A percentile compares a stretch with the other conserved stretches of the same genome.
phyloP scores from a whole-genome alignment of 1,140 invertebrate species.

The Araneus ventricosus region DNA sequence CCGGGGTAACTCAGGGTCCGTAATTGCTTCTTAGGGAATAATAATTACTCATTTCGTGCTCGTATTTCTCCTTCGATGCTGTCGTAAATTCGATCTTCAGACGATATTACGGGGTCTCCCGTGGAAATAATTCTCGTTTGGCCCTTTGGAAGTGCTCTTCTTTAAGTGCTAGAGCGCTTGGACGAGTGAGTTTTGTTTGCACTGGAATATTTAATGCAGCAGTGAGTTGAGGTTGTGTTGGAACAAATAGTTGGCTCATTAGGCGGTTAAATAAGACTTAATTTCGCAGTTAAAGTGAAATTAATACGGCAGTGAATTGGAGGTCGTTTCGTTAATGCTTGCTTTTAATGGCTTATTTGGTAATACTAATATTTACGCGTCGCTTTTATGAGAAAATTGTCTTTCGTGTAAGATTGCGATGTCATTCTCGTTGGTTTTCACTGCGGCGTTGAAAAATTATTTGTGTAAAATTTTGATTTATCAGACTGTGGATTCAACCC shows the following conservation, averaged over 20 bases:
- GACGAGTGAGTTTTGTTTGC: not conserved
- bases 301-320: not conserved
- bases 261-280: not conserved
- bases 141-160: not conserved
- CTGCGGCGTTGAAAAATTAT: no score
- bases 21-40: slow-evolving; percentile 26
- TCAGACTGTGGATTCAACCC: no score
- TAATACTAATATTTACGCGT: no score
- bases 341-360: not conserved
- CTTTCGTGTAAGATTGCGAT: no score
- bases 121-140: not conserved
- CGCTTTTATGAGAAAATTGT: no score
- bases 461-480: no score
- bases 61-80: not conserved
- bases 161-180: not conserved
- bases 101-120: not conserved
- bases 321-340: not conserved
- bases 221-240: not conserved
- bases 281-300: not conserved
- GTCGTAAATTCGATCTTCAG: not conserved
- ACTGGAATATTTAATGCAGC: not conserved
- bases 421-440: no score
- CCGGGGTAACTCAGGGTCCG: not conserved
- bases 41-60: not conserved
- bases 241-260: not conserved